Percentiles rank a stretch among this genome's conserved stretches.
These are phyloP conservation scores for Bufo bufo DNA, from an alignment of 2,113 vertebrate genomes.

Conservation along the genomic window DNA sequence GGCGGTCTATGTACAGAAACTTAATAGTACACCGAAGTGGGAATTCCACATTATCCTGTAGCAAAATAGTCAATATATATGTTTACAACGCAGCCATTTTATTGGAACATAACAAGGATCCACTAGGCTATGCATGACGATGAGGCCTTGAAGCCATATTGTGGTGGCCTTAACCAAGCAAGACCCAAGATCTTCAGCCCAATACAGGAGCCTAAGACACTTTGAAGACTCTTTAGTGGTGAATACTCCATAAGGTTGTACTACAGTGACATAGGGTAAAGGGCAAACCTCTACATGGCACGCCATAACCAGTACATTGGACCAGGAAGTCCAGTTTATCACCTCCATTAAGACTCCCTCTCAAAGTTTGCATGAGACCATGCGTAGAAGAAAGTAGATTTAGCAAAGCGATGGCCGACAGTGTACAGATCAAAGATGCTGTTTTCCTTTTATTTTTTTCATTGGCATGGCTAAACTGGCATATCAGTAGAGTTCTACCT, in stretches of 20 bases:
- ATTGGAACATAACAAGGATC: slow-evolving; percentile 22
- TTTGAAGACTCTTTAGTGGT: not conserved
- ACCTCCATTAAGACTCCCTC: not conserved
- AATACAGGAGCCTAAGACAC: not conserved
- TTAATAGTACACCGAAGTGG: slow-evolving; percentile 33
- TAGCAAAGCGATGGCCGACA: not conserved
- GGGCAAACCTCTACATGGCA: slow-evolving; percentile 3
- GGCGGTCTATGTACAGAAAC: slow-evolving; percentile 22
- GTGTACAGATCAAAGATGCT: not conserved
- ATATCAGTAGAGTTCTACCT: slow-evolving; percentile 51
- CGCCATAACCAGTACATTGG: not conserved
- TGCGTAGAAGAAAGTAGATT: not conserved
- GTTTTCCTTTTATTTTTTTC: not conserved
- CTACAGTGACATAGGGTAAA: not conserved
- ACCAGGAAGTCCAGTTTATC: not conserved
- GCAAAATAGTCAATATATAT: slow-evolving; percentile 32
- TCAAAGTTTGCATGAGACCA: not conserved
- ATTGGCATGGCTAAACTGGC: slow-evolving; percentile 43
- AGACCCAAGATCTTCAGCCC: not conserved
- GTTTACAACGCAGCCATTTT: slow-evolving; percentile 30
- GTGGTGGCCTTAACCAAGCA: not conserved
- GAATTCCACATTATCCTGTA: not conserved
- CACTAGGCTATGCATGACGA: not conserved
- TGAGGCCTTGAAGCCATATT: not conserved
- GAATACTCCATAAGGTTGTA: not conserved